Evolutionary conservation across 2,113 vertebrate species (phyloP).

Genomic region (Tragulus kanchil): DNA sequence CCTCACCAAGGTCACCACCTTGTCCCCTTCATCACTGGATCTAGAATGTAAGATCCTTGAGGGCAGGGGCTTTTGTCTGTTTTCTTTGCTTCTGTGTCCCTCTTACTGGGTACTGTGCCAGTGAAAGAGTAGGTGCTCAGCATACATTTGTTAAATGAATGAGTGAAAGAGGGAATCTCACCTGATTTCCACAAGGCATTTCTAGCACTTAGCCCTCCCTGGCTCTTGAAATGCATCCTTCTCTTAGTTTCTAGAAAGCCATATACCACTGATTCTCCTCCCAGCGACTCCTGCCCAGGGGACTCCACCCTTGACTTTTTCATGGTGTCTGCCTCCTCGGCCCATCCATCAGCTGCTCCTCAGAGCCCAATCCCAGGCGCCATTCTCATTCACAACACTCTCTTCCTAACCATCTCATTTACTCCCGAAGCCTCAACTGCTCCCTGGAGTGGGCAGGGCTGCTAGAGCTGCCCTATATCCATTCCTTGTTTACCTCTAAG

Average conservation of each 20-base stretch:
- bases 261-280: background rate
- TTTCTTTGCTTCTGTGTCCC: background rate
- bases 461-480: rapidly evolving
- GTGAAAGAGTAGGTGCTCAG: background rate
- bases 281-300: background rate
- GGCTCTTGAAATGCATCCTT: background rate
- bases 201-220: background rate
- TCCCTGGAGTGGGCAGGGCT: background rate
- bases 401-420: background rate
- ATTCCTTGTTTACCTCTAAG: background rate
- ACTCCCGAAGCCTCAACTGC: background rate
- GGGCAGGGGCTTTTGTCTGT: background rate
- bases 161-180: background rate
- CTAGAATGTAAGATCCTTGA: background rate
- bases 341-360: background rate
- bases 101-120: background rate
- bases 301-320: background rate
- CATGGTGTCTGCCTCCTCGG: background rate
- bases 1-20: background rate
- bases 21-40: background rate
- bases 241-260: background rate
- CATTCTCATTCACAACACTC: background rate
- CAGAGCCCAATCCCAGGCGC: background rate
- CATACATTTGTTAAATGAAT: background rate
- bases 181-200: background rate